Conservation (phyloP, 2,113 vertebrate genomes). For the Brevimyrus niger region DNA sequence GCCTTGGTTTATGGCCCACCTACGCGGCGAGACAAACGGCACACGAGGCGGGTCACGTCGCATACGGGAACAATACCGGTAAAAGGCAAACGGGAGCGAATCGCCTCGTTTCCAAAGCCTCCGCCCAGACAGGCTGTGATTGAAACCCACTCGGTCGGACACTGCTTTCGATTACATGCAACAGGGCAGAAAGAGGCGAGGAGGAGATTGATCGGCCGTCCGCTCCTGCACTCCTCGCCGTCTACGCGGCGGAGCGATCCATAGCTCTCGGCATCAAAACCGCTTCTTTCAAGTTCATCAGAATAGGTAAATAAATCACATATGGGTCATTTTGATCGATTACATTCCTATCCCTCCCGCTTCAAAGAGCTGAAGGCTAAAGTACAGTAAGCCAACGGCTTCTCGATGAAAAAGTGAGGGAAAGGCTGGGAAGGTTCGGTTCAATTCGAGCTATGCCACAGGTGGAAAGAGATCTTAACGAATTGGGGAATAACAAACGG, state of each 20-base stretch:
- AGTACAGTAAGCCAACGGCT: background rate
- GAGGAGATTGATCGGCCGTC: constrained; percentile 31
- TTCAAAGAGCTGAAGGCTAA: background rate
- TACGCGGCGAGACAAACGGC: constrained; percentile 13
- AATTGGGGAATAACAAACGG: background rate
- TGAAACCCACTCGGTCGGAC: constrained; percentile 38
- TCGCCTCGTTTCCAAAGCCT: constrained; percentile 30
- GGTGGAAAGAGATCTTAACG: background rate
- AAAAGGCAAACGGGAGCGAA: constrained; percentile 22
- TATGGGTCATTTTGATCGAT: constrained; percentile 27
- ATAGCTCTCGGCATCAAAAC: constrained; percentile 34
- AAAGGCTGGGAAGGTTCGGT: background rate
- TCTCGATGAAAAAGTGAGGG: background rate
- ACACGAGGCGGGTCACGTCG: constrained; percentile 27
- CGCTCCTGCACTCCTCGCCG: constrained; percentile 10
- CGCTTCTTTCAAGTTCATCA: constrained; percentile 27
- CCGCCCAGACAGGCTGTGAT: constrained; percentile 26
- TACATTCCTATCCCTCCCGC: background rate
- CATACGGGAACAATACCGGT: constrained; percentile 32
- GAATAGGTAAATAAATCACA: constrained; percentile 32
- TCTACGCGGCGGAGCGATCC: constrained; percentile 26
- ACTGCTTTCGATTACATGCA: constrained; percentile 41
- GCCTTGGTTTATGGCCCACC: constrained; percentile 24
- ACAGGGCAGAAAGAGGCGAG: constrained; percentile 9
- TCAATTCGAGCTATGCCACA: background rate